Evolutionary conservation across 2,888 invertebrate genomes (phyloP).

Genomic region (Campaea margaritaria): DNA sequence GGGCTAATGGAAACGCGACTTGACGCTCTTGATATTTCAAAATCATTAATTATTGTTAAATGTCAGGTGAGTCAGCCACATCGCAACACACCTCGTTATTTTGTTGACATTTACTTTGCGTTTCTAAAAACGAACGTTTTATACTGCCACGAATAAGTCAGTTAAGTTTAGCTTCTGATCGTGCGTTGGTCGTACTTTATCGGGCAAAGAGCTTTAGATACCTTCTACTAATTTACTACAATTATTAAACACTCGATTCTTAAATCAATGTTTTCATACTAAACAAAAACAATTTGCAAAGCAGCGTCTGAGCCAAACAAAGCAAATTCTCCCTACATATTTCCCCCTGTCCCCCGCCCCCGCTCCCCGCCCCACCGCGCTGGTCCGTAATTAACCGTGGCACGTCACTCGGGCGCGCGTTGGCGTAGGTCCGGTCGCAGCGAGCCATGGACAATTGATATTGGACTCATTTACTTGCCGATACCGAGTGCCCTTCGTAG

Average conservation of each 20-base stretch:
- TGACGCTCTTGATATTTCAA: too few relatives aligned
- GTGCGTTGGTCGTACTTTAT: too few relatives aligned
- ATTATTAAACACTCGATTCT: not conserved
- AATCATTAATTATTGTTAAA: too few relatives aligned
- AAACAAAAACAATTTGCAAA: constrained; percentile 40
- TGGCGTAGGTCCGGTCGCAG: constrained; percentile 38
- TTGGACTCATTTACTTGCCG: constrained; percentile 28
- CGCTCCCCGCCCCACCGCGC: constrained; percentile 13
- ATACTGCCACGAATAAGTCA: too few relatives aligned
- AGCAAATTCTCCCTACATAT: constrained; percentile 32
- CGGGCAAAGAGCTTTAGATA: too few relatives aligned
- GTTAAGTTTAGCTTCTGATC: too few relatives aligned
- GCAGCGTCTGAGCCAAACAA: constrained; percentile 38
- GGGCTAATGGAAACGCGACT: too few relatives aligned
- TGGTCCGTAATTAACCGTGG: constrained; percentile 41
- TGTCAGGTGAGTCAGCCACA: too few relatives aligned
- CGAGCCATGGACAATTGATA: constrained; percentile 35
- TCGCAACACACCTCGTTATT: too few relatives aligned
- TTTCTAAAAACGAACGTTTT: too few relatives aligned
- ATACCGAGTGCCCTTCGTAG: constrained; percentile 22
- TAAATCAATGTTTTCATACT: constrained; percentile 26
- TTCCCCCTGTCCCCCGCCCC: constrained; percentile 24
- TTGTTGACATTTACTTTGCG: too few relatives aligned
- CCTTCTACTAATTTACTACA: not conserved
- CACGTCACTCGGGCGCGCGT: constrained; percentile 39